phyloP scores from a whole-genome alignment of 2,797 vertebrate species.

The Spinus olivaceus region DNA sequence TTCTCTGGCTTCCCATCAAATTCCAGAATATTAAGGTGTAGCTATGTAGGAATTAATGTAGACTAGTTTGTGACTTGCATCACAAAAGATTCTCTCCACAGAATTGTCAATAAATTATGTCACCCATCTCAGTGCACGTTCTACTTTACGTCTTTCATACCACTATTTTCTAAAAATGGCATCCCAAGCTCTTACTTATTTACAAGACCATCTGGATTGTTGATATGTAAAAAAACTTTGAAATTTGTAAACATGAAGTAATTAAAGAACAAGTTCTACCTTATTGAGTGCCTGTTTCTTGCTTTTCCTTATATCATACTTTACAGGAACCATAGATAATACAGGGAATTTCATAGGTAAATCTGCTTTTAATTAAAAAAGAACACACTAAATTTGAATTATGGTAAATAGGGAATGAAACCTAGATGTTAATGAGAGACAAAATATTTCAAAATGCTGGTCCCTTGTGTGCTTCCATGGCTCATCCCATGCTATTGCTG shows the following conservation, averaged over 20 bases:
- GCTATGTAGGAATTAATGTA: neutral
- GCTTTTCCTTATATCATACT: neutral
- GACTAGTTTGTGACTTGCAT: neutral
- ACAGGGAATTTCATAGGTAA: neutral
- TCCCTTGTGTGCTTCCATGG: neutral
- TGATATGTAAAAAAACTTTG: neutral
- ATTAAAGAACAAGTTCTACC: slow-evolving; percentile 6
- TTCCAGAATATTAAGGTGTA: neutral
- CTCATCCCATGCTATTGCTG: neutral
- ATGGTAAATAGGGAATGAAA: neutral
- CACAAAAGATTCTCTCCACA: neutral
- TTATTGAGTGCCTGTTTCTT: neutral
- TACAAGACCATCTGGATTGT: slow-evolving; percentile 25
- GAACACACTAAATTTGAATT: neutral
- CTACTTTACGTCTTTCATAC: neutral
- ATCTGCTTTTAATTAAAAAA: neutral
- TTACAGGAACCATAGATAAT: neutral
- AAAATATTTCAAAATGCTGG: neutral
- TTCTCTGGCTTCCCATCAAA: neutral
- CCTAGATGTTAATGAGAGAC: neutral
- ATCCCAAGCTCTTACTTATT: slow-evolving; percentile 19
- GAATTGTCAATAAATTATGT: slow-evolving; percentile 21
- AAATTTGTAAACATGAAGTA: slow-evolving; percentile 31
- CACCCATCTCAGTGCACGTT: neutral
- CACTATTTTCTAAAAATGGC: slow-evolving; percentile 23